Evolutionary conservation across 2,113 vertebrate species (phyloP).

Genomic region (Trochalopteron elliotii): DNA sequence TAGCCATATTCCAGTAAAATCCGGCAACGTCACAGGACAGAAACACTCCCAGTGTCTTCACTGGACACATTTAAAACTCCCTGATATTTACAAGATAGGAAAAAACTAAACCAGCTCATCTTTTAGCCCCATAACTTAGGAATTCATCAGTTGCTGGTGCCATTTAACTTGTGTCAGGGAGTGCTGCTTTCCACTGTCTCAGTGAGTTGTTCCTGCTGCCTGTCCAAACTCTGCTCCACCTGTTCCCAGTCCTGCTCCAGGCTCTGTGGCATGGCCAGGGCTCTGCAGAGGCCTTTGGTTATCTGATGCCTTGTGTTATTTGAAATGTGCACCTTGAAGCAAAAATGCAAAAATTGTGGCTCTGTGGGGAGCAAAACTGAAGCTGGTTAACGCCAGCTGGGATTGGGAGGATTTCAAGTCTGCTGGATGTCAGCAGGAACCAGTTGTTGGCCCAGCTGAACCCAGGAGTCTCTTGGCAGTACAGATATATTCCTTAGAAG

Average conservation of each 20-base stretch:
- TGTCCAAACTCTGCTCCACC: neutral
- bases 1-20: neutral
- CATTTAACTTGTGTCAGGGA: neutral
- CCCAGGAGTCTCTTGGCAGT: neutral
- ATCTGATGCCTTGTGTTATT: neutral
- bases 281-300: neutral
- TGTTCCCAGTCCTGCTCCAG: neutral
- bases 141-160: neutral
- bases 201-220: neutral
- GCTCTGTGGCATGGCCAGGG: neutral
- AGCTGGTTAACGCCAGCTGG: neutral
- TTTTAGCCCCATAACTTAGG: neutral
- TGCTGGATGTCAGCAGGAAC: neutral
- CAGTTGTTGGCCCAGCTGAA: neutral
- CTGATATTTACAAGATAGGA: neutral
- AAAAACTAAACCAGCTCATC: neutral
- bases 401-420: neutral
- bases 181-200: rapidly evolving
- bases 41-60: neutral
- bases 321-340: constrained; percentile 1
- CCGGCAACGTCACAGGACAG: neutral
- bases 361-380: neutral
- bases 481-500: neutral
- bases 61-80: neutral
- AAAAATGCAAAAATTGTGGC: neutral